Evolutionary conservation across 2,888 invertebrate genomes (phyloP), one percentile per base, ranked within the genome.

Genomic region (Drosophila flavopinicola): DNA sequence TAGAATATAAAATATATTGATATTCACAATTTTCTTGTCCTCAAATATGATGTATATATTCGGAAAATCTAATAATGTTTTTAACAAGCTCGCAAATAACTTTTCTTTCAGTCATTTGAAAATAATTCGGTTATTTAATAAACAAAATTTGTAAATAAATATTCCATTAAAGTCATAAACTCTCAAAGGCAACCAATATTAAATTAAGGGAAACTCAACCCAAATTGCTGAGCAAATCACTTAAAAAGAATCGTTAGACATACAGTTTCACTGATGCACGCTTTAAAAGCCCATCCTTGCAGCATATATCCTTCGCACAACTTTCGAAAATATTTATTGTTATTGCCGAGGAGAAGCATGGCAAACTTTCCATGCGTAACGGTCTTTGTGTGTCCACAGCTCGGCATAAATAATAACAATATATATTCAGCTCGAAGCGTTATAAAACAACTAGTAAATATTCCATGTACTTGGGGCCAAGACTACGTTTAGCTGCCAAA

Each of bases 381-480:
- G 33, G n/a, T 13, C 53, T 69, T 56, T 68, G 51, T 51, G 41
- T 24, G 33, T 30, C n/a, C 17, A 33, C 25, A 59, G 27, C 7
- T 24, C 6, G 17, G n/a, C 49, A 75, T 60, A 75, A 75, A 66
- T 65, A 75, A 51, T 53, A 63, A 32, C 32, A 29, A 32, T 57
- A 65, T 54, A 53, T 57, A 66, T 56, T 59, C n/a, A 9, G 13
- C 25, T 27, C 42, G 49, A 54, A 70, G 45, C 35, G 52, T 17
- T 35, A 32, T 29, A 35, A 42, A 47, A 32, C 29, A 30, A 23
- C 42, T 42, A 49, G 33, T 54, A 66, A 42, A 73, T 47, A 49
- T 58, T 17, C 23, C 25, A 47, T 29, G 25, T 23, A 17, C 3
- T 29, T 20, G 7, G 13, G 1, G 6, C 10, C 25, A 41, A 41